Conservation (phyloP, 2,113 vertebrate species). For the Pavo muticus region DNA sequence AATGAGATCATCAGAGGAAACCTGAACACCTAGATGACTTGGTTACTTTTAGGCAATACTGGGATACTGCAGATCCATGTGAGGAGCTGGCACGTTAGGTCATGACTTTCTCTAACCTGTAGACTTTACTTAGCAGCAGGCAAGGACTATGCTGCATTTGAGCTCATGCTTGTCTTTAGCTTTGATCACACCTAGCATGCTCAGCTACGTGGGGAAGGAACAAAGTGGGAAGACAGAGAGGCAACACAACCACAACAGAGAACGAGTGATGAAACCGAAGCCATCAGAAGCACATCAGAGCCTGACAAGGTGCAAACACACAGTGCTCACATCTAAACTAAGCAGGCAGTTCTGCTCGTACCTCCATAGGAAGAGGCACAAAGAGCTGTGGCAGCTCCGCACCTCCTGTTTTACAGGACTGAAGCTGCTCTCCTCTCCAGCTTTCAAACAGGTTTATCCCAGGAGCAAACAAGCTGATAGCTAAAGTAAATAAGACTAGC, state of each 20-base stretch:
- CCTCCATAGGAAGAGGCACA: neutral
- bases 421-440: neutral
- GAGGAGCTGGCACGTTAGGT: neutral
- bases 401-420: neutral
- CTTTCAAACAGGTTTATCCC: neutral
- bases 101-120: neutral
- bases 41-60: neutral
- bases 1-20: neutral
- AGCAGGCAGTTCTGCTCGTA: neutral
- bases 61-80: neutral
- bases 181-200: fast-evolving
- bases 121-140: neutral
- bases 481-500: neutral
- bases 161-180: neutral
- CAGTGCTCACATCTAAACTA: fast-evolving
- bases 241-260: neutral
- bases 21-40: neutral
- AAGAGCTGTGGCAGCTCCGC: neutral
- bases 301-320: neutral
- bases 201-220: neutral
- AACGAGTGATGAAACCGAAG: fast-evolving
- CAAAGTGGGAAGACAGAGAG: neutral
- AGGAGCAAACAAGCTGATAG: neutral
- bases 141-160: neutral
- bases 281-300: fast-evolving